Conservation (phyloP, 1,140 invertebrate species). For the Wiebesia pumilae region DNA sequence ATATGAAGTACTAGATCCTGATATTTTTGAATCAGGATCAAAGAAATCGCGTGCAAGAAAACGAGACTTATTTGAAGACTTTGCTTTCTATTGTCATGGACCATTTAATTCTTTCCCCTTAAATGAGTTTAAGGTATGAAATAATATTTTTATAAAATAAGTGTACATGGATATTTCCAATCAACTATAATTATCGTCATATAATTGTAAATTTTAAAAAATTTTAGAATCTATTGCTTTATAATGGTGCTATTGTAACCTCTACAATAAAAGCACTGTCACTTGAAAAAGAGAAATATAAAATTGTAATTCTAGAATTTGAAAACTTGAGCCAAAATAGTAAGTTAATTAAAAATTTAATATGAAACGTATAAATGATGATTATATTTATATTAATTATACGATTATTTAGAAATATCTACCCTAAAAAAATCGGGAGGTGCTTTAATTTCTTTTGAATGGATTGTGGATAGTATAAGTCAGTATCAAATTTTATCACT, state of each 20-base stretch:
- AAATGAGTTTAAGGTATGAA: constrained; percentile 54
- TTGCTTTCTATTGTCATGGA: constrained; percentile 56
- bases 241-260: constrained; percentile 27
- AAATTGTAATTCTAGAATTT: constrained; percentile 35
- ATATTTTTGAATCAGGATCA: constrained; percentile 45
- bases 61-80: constrained; percentile 54
- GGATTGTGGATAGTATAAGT: constrained; percentile 65
- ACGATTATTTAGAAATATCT: constrained; percentile 29
- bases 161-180: background rate
- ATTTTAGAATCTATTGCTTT: constrained; percentile 36
- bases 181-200: background rate
- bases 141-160: background rate
- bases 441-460: constrained; percentile 53
- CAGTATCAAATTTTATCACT: constrained; percentile 62
- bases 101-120: constrained; percentile 54
- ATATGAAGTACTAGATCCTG: constrained; percentile 65
- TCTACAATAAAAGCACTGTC: background rate
- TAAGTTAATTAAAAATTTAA: constrained; percentile 29
- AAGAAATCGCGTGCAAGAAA: constrained; percentile 53
- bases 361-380: background rate
- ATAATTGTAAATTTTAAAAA: background rate
- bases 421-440: constrained; percentile 10
- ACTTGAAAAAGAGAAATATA: constrained; percentile 26
- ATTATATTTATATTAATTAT: constrained; percentile 1
- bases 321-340: constrained; percentile 25